These are phyloP conservation scores for Pachymerium ferrugineum DNA, from an alignment of 2,888 invertebrate species.

Conservation along the genomic window DNA sequence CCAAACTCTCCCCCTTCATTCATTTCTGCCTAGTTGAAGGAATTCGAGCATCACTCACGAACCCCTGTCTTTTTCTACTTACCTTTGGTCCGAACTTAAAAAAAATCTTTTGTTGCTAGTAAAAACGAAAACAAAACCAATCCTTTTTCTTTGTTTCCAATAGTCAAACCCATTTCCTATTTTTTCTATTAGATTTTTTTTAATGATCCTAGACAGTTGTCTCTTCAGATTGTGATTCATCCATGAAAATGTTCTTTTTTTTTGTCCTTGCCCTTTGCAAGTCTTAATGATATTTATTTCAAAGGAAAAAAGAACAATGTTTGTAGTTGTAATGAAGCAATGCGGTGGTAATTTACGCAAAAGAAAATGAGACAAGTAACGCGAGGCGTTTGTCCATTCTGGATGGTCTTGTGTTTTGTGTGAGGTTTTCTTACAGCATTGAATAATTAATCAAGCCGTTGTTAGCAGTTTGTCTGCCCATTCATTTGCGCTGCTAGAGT, in stretches of 20 bases:
- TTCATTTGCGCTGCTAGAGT: not conserved
- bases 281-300: too few relatives aligned
- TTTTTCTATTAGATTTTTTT: not conserved
- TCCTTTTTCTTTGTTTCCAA: not conserved
- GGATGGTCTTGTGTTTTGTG: not conserved
- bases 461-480: conserved; percentile 19
- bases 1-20: conserved; percentile 24
- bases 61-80: not conserved
- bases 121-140: too few relatives aligned
- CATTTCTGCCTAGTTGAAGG: conserved; percentile 16
- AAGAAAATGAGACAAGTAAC: conserved; percentile 1
- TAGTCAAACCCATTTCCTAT: not conserved
- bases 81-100: not conserved
- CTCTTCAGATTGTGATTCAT: not conserved
- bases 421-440: conserved; percentile 10
- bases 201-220: not conserved
- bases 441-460: conserved; percentile 27
- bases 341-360: not conserved
- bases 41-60: conserved; percentile 10
- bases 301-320: not conserved
- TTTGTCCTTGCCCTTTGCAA: too few relatives aligned
- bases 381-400: not conserved
- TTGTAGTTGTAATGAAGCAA: not conserved
- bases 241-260: not conserved
- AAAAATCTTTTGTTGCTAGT: not conserved